These are phyloP conservation scores for Chrysolina haemoptera DNA, from an alignment of 2,888 invertebrate genomes.

Conservation along the genomic window DNA sequence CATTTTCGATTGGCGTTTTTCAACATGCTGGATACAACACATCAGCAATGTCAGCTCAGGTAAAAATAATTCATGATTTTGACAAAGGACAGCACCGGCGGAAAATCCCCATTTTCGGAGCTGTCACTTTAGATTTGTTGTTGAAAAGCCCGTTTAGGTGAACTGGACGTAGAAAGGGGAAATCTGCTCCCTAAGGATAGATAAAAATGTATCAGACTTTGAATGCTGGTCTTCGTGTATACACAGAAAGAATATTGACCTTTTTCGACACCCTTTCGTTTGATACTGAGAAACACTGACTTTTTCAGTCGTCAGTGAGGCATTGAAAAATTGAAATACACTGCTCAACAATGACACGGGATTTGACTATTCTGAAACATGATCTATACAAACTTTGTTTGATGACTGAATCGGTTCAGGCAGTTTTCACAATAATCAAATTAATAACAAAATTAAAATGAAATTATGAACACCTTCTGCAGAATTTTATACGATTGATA, in stretches of 20 bases:
- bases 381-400: too few relatives aligned
- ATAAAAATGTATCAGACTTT: conserved; percentile 59
- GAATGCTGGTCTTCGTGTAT: conserved; percentile 39
- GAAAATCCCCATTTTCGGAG: conserved; percentile 51
- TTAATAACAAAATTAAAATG: too few relatives aligned
- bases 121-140: conserved; percentile 56
- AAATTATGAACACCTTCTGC: too few relatives aligned
- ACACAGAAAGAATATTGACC: conserved; percentile 39
- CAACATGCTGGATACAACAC: conserved; percentile 1
- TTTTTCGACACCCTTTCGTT: conserved; percentile 33
- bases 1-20: conserved; percentile 45
- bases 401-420: too few relatives aligned
- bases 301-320: conserved; percentile 6
- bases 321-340: conserved; percentile 15
- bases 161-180: conserved; percentile 55
- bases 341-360: conserved; percentile 11
- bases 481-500: too few relatives aligned
- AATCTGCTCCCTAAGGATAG: conserved; percentile 59
- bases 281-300: conserved; percentile 21
- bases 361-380: background rate
- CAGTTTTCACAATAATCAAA: too few relatives aligned
- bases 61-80: conserved; percentile 31
- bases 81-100: conserved; percentile 49
- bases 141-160: conserved; percentile 48
- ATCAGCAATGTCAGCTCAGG: conserved; percentile 18